Base-by-base conservation (phyloP, 2,113 vertebrate species). In the Sorex fumeus region DNA sequence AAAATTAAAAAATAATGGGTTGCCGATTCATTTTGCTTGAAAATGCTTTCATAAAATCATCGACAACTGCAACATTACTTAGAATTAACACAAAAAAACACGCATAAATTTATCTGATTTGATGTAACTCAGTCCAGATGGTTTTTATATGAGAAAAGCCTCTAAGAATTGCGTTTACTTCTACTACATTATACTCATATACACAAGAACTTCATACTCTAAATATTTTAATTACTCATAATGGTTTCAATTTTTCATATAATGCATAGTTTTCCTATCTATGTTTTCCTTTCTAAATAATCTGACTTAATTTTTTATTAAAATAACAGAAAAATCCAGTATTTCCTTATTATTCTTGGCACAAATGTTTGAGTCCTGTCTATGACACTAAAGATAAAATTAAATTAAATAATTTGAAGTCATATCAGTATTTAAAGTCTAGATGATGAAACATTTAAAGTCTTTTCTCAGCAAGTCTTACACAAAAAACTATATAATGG, bases 381-480 rank as follows among this genome's bases (percentile, higher is more conserved):
- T 82, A 80, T 75, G 71, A 94, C 53, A 95, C 7, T 36, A 91
- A 28, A 87, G 93, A 76, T 84, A 86, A 91, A 93, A 87, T 94
- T 80, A 96, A 96, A 88, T 93, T 93, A 79, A 47, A 92, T 84
- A 88, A 87, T 79, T 83, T 91, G 90, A 69, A 94, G 23, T 91
- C 84, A 92, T 8, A 57, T 90, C 75, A 74, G 53, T 95, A 90
- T 96, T 93, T 19, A 62, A 96, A 96, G 36, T 92, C 78, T 90
- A 84, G 36, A 89, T 95, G 77, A 92, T 80, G 93, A 96, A 94
- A 94, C 83, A 91, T 91, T 95, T 96, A 94, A 96, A 96, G 40
- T 96, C 95, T 67, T 66, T 70, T 70, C 50, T 89, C 94, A 16
- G 36, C 0, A 5, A 77, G 84, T 70, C 50, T 8, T 91, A 76